Evolutionary conservation across 1,140 invertebrate species (phyloP).

Genomic region (Pollicipes pollicipes): DNA sequence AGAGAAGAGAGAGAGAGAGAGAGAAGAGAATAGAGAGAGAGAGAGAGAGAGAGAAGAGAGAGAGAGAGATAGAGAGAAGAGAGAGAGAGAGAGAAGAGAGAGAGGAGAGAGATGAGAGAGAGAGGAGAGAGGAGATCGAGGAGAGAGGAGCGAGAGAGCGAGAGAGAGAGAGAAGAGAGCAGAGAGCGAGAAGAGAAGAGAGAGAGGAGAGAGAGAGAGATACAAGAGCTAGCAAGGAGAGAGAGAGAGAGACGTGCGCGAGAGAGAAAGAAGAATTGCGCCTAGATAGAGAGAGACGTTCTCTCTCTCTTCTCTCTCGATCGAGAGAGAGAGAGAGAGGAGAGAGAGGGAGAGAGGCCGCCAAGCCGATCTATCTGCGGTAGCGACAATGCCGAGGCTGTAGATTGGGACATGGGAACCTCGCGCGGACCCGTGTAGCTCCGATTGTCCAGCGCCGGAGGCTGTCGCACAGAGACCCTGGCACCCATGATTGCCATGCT

Average conservation of each 20-base stretch:
- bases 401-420: too few species aligned
- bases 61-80: constrained; percentile 8
- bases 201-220: constrained; percentile 9
- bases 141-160: not conserved
- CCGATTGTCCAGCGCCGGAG: too few species aligned
- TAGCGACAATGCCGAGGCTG: too few species aligned
- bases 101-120: constrained; percentile 5
- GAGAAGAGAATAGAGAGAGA: not conserved
- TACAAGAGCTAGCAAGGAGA: not conserved
- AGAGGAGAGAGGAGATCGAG: not conserved
- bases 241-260: not conserved
- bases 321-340: constrained; percentile 3
- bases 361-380: not conserved
- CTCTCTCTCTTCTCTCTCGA: too few species aligned
- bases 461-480: too few species aligned
- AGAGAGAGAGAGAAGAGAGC: not conserved
- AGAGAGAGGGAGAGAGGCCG: not conserved
- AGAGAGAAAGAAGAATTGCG: constrained; percentile 1
- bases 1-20: constrained; percentile 2
- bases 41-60: not conserved
- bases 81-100: constrained; percentile 6
- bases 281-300: not conserved
- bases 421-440: too few species aligned
- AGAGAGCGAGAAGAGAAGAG: constrained; percentile 2
- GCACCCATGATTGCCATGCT: too few species aligned